phyloP scores from a whole-genome alignment of 1,140 invertebrate genomes.

The Littorina saxatilis region DNA sequence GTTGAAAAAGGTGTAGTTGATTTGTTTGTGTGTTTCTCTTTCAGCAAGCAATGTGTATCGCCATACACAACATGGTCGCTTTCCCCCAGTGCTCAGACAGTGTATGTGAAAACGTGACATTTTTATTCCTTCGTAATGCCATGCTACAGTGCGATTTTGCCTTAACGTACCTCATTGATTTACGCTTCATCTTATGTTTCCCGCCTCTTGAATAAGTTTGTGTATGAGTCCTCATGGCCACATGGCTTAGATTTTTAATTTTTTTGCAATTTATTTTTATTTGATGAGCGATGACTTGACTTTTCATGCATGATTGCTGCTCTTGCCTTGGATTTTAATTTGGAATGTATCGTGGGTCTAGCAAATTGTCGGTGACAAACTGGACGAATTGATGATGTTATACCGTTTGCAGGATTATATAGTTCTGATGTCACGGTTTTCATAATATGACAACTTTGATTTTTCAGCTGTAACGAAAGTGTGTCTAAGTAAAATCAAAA shows the following conservation, averaged over 20 bases:
- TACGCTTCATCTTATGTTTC: conserved; percentile 30
- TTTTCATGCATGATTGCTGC: background rate
- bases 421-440: too few species aligned
- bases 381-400: too few species aligned
- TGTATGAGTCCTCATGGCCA: too few species aligned
- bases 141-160: conserved; percentile 23
- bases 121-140: background rate
- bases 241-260: too few species aligned
- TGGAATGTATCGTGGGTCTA: conserved; percentile 12
- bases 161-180: background rate
- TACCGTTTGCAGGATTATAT: too few species aligned
- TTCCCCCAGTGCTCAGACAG: conserved; percentile 53
- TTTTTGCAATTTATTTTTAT: conserved; percentile 3
- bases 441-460: too few species aligned
- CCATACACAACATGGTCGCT: conserved; percentile 54
- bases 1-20: background rate
- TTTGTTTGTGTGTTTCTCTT: conserved; percentile 41
- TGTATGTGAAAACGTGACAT: conserved; percentile 33
- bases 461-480: too few species aligned
- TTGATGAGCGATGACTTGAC: background rate
- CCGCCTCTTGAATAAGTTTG: too few species aligned
- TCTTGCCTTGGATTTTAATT: background rate
- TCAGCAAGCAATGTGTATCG: conserved; percentile 55
- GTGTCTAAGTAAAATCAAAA: too few species aligned
- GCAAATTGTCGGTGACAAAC: too few species aligned